These are phyloP conservation scores for Zosterops pallidus DNA, from an alignment of 2,113 vertebrate genomes.

Conservation along the genomic window DNA sequence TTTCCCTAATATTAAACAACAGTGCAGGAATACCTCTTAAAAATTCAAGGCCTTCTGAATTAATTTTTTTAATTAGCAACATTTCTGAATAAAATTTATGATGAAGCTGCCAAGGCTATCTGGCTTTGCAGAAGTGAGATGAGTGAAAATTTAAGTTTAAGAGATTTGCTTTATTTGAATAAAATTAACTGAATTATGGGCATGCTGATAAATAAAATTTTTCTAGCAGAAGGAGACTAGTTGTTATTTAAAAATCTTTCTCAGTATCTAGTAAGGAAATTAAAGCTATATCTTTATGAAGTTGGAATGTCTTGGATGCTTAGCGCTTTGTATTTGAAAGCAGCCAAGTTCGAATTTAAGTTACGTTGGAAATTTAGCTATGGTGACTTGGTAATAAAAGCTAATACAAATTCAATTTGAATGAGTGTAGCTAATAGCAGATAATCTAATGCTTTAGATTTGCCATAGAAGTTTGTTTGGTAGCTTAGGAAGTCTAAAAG, in stretches of 20 bases:
- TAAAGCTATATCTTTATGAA: neutral
- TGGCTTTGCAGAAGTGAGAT: neutral
- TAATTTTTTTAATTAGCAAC: neutral
- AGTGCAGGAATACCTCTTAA: neutral
- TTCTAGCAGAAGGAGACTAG: neutral
- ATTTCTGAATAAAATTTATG: neutral
- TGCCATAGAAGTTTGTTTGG: neutral
- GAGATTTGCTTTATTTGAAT: neutral
- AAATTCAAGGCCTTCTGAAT: neutral
- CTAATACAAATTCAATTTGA: neutral
- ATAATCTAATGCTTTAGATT: neutral
- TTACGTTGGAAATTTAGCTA: neutral
- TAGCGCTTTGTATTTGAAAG: neutral
- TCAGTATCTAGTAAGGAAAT: neutral
- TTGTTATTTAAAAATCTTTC: neutral
- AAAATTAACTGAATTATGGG: neutral
- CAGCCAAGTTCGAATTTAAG: neutral
- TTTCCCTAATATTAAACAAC: neutral
- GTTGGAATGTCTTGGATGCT: neutral
- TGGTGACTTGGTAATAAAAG: neutral
- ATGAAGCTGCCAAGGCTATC: neutral
- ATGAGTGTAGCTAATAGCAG: neutral
- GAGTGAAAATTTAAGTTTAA: neutral
- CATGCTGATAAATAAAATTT: neutral
- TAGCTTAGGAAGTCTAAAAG: neutral